Base-by-base conservation (phyloP, 2,888 invertebrate species). In the Hyalella azteca region DNA sequence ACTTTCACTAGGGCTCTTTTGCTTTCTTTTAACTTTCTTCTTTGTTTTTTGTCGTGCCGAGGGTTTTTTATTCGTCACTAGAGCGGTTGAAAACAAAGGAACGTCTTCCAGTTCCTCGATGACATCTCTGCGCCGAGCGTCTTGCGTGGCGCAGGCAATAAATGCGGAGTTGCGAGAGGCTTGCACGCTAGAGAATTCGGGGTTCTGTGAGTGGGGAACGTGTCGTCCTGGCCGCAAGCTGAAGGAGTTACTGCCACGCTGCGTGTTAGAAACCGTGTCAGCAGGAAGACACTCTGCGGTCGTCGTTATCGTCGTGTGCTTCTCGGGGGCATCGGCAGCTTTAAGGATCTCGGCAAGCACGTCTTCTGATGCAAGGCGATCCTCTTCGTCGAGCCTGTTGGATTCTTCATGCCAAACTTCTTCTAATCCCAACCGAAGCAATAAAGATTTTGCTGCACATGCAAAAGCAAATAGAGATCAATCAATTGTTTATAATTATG, bases 21-120 rank as follows among this genome's bases (percentile, higher is more conserved):
- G 7, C 26, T 26, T 54, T 26, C 54, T 54, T 26, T 54, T 54
- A 11, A 22, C 22, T 3, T 29, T 22, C 13, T 26, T 54, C 54
- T 54, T 54, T n/a, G n/a, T n/a, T n/a, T n/a, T 7, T 54, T 54
- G 22, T 29, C 29, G 7, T 1, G 7, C 5, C 54, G 54, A 4
- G 1, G 1, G 26, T 26, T 2, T n/a, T n/a, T n/a, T n/a, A 11
- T 26, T 54, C 4, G 22, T 5, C 26, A 0, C 7, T 15, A 54
- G 11, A 9, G 9, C 1, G 22, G 1, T 13, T 54, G 54, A 29
- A 49, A 49, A 4, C 4, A n/a, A 22, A 49, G 49, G 49, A 22
- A 19, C 66, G 39, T 66, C 66, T 36, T 66, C 75, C 41, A 75
- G 29, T n/a, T 75, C 75, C 45, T 75, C 75, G 22, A 75, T 75